These are phyloP conservation scores for Labrus mixtus DNA, from an alignment of 2,113 vertebrate genomes.

Conservation along the genomic window DNA sequence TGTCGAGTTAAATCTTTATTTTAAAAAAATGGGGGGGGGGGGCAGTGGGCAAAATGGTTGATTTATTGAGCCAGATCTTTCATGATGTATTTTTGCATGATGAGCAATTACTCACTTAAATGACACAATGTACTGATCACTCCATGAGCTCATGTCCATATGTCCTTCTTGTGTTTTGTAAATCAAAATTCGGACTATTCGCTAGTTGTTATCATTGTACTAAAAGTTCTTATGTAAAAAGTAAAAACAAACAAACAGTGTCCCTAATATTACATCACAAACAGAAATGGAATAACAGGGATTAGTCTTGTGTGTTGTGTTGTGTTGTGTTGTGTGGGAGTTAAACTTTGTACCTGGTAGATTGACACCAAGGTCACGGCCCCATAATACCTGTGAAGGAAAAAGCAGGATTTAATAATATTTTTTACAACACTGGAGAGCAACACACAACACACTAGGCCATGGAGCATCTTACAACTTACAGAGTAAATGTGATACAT, in stretches of 20 bases:
- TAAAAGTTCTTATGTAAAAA: too few relatives aligned
- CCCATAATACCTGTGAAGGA: conserved; percentile 91
- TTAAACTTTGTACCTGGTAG: conserved; percentile 88
- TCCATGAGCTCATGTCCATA: too few relatives aligned
- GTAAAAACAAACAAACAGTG: not conserved
- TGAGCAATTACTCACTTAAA: too few relatives aligned
- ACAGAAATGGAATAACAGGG: not conserved
- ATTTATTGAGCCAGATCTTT: too few relatives aligned
- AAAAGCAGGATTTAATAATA: conserved; percentile 13
- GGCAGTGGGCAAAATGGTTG: too few relatives aligned
- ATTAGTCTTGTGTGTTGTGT: not conserved
- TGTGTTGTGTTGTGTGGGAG: too few relatives aligned
- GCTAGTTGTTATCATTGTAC: too few relatives aligned
- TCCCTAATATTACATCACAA: not conserved
- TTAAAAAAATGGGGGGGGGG: not conserved
- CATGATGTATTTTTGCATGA: too few relatives aligned
- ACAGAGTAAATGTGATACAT: not conserved
- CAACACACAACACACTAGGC: not conserved
- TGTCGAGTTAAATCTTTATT: not conserved
- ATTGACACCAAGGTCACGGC: conserved; percentile 95
- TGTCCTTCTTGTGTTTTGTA: too few relatives aligned
- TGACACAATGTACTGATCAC: too few relatives aligned
- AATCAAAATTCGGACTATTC: too few relatives aligned
- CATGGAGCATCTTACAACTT: not conserved
- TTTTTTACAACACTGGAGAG: not conserved